phyloP scores from a whole-genome alignment of 2,113 vertebrate species.

The Melanocharis versteri region DNA sequence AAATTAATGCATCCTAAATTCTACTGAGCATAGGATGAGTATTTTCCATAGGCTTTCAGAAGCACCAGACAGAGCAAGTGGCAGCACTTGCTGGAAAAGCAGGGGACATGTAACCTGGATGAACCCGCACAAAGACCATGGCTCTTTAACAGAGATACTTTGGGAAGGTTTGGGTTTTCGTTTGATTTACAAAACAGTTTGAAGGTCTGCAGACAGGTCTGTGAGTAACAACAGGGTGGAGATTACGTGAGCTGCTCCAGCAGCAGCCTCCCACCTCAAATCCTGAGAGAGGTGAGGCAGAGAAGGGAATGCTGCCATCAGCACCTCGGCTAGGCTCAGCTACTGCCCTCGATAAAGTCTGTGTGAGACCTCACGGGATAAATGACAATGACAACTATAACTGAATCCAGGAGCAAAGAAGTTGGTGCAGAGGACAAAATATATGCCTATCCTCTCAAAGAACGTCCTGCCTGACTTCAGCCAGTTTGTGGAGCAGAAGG shows the following conservation, averaged over 20 bases:
- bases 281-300: fast-evolving
- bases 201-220: not conserved
- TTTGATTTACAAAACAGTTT: not conserved
- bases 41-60: not conserved
- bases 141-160: not conserved
- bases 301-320: not conserved
- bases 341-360: not conserved
- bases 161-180: not conserved
- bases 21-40: not conserved
- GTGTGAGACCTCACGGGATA: fast-evolving
- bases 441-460: not conserved
- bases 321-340: not conserved
- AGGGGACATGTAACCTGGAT: not conserved
- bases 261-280: not conserved
- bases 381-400: not conserved
- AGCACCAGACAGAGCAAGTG: not conserved
- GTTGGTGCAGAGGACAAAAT: not conserved
- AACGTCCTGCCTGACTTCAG: not conserved
- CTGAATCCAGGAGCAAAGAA: not conserved
- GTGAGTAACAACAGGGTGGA: not conserved
- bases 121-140: not conserved
- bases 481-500: not conserved
- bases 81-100: not conserved
- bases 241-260: not conserved
- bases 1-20: not conserved